Percentiles rank a stretch among this genome's conserved stretches.
Conservation (phyloP, 2,888 invertebrate species). For the Panzeria rudis region DNA sequence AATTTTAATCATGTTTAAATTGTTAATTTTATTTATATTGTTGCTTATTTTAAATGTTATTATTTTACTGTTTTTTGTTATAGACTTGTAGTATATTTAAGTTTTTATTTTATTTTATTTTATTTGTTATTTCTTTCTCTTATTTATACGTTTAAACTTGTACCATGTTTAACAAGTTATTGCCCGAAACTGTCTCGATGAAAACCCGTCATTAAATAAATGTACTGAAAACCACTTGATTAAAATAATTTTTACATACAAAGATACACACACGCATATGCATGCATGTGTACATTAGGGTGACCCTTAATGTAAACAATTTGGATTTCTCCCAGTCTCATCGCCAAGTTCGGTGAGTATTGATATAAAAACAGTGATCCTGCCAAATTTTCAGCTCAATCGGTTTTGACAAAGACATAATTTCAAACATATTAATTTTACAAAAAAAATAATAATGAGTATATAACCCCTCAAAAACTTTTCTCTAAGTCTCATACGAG, state of each 20-base stretch:
- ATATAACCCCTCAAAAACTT: too few relatives aligned
- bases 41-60: background rate
- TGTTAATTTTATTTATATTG: background rate
- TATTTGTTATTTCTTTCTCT: background rate
- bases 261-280: background rate
- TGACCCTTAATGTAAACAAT: too few relatives aligned
- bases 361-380: too few relatives aligned
- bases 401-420: too few relatives aligned
- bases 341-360: too few relatives aligned
- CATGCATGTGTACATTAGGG: background rate
- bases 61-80: background rate
- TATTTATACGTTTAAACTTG: background rate
- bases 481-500: too few relatives aligned
- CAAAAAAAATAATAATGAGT: too few relatives aligned
- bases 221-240: constrained; percentile 20
- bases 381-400: too few relatives aligned
- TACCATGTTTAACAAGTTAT: constrained; percentile 1
- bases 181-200: constrained; percentile 20
- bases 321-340: too few relatives aligned
- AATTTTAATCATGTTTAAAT: constrained; percentile 28
- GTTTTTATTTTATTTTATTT: background rate
- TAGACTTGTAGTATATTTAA: background rate
- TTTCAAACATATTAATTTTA: too few relatives aligned
- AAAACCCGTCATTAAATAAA: background rate
- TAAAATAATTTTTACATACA: background rate